Evolutionary conservation across 1,140 invertebrate genomes (phyloP).

Genomic region (Drosophila grimshawi): DNA sequence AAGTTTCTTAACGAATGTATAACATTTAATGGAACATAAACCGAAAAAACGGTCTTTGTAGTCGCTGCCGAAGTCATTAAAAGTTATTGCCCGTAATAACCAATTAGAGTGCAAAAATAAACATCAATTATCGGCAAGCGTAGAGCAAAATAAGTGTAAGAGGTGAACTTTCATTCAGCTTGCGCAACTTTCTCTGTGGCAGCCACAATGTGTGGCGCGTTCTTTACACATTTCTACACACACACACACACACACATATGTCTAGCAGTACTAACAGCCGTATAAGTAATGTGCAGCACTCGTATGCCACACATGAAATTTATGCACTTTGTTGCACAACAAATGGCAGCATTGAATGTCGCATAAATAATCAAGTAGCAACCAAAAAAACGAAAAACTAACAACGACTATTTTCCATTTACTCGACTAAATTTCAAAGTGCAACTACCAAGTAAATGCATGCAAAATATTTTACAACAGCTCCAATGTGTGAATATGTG

Average conservation of each 20-base stretch:
- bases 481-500: neutral
- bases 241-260: too few species aligned
- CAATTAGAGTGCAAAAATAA: constrained; percentile 80
- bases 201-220: constrained; percentile 10
- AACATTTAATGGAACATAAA: constrained; percentile 1
- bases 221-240: neutral
- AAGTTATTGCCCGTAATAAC: constrained; percentile 72
- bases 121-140: constrained; percentile 64
- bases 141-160: constrained; percentile 6
- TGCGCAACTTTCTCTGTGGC: constrained; percentile 42
- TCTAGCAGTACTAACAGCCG: too few species aligned
- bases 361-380: constrained; percentile 72
- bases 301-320: constrained; percentile 36
- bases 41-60: neutral
- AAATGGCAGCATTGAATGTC: constrained; percentile 21
- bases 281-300: constrained; percentile 18
- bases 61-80: constrained; percentile 59
- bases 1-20: constrained; percentile 21
- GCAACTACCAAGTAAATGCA: constrained; percentile 62
- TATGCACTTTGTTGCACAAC: constrained; percentile 64
- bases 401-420: constrained; percentile 33
- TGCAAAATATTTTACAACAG: constrained; percentile 46
- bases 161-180: constrained; percentile 34
- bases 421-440: constrained; percentile 37
- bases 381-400: constrained; percentile 10